phyloP scores from a whole-genome alignment of 2,113 vertebrate genomes.

The Hippocampus zosterae region DNA sequence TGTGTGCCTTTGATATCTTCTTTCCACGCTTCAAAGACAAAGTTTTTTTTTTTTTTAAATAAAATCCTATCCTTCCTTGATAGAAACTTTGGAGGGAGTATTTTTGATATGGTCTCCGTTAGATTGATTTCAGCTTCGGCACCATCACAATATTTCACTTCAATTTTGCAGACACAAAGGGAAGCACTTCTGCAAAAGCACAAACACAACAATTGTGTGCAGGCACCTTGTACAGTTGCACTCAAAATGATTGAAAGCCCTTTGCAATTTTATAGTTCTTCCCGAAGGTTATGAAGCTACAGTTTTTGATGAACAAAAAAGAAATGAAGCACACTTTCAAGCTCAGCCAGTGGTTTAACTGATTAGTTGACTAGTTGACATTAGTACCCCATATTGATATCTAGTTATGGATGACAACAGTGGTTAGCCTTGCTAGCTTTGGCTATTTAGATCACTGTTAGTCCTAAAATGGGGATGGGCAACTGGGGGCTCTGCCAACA shows the following conservation, averaged over 20 bases:
- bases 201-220: neutral
- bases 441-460: too few species aligned
- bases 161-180: neutral
- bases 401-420: too few species aligned
- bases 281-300: neutral
- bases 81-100: slow-evolving; percentile 26
- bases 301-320: neutral
- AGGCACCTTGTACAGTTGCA: neutral
- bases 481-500: too few species aligned
- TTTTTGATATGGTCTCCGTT: slow-evolving; percentile 35
- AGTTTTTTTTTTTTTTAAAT: slow-evolving; percentile 16
- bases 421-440: too few species aligned
- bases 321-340: too few species aligned
- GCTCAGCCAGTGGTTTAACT: too few species aligned
- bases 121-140: slow-evolving; percentile 33
- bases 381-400: too few species aligned
- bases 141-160: slow-evolving; percentile 12
- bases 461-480: too few species aligned
- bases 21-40: slow-evolving; percentile 63
- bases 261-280: neutral
- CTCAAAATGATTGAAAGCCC: neutral
- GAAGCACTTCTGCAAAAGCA: neutral
- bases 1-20: slow-evolving; percentile 54
- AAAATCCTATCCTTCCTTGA: slow-evolving; percentile 38
- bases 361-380: too few species aligned